Base-by-base conservation (phyloP, 2,888 invertebrate genomes). In the Caradrina kadenii region DNA sequence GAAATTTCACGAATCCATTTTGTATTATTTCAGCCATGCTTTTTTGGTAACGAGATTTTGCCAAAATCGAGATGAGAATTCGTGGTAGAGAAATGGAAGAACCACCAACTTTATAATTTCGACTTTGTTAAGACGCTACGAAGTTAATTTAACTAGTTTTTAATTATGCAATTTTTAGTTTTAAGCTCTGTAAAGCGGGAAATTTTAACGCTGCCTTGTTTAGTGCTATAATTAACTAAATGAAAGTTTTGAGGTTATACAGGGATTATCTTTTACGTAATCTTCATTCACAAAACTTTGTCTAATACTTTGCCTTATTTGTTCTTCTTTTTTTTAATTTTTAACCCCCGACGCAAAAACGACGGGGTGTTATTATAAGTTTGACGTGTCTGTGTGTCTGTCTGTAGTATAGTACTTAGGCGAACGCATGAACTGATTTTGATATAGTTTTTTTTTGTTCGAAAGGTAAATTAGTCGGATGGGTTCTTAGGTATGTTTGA, bases 121-220 rank as follows among this genome's bases (percentile, higher is more conserved):
- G 88, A 90, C 89, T 88, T 86, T 70, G 83, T 86, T 87, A 85
- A 87, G 87, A 83, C 76, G 78, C 78, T 79, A 73, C 83, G 66
- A 83, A 89, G 87, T 87, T 88, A 84, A 86, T 87, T 87, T 85
- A 83, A 83, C 82, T 86, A 87, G 86, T 87, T 89, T 87, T 89
- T 87, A 89, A 89, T 89, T 87, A 89, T 88, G 80, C 86, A 85
- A 82, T 88, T 88, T 89, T 89, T 86, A 87, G 84, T 85, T 86
- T 83, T 63, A 79, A 86, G 71, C 81, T 83, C 39, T 69, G 69
- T 63, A 77, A 80, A 77, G 65, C 59, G 22, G 53, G 59, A 52
- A 74, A 72, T 72, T 77, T 81, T 64, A 73, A 63, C 50, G 63
- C 70, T 76, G 63, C 72, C 73, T 66, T 61, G 67, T 72, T 80